Conservation (phyloP, 2,797 vertebrate species). For the Gymnocypris eckloni region DNA sequence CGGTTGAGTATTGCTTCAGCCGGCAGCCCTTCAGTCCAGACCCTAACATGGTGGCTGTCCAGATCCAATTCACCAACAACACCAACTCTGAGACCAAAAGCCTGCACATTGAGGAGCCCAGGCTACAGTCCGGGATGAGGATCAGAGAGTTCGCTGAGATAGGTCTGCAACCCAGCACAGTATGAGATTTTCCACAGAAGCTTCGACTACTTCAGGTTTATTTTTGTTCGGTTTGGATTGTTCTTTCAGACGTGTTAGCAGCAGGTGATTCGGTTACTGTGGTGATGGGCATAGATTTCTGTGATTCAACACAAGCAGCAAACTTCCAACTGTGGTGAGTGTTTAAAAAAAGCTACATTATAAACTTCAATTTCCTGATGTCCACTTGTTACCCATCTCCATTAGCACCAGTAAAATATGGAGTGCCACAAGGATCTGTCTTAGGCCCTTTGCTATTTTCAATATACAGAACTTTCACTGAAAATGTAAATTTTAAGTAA, state of each 20-base stretch:
- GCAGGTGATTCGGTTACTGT: constrained; percentile 83
- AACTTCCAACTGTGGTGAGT: constrained; percentile 98
- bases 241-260: constrained; percentile 82
- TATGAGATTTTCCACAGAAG: background rate
- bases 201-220: background rate
- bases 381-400: background rate
- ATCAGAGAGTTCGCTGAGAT: constrained; percentile 94
- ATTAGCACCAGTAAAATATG: background rate
- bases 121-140: constrained; percentile 88
- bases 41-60: constrained; percentile 91
- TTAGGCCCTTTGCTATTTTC: background rate
- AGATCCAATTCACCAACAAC: constrained; percentile 94
- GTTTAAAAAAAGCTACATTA: background rate
- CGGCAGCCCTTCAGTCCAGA: constrained; percentile 88
- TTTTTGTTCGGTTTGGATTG: constrained; percentile 12
- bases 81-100: constrained; percentile 85
- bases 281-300: constrained; percentile 97
- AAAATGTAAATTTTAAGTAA: too few species aligned
- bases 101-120: constrained; percentile 86
- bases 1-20: constrained; percentile 92
- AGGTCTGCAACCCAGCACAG: constrained; percentile 72
- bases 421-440: background rate
- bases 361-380: background rate
- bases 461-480: background rate
- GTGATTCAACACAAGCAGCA: constrained; percentile 95